Evolutionary conservation across 2,888 invertebrate genomes (phyloP).

Genomic region (Diachrysia chrysitis): DNA sequence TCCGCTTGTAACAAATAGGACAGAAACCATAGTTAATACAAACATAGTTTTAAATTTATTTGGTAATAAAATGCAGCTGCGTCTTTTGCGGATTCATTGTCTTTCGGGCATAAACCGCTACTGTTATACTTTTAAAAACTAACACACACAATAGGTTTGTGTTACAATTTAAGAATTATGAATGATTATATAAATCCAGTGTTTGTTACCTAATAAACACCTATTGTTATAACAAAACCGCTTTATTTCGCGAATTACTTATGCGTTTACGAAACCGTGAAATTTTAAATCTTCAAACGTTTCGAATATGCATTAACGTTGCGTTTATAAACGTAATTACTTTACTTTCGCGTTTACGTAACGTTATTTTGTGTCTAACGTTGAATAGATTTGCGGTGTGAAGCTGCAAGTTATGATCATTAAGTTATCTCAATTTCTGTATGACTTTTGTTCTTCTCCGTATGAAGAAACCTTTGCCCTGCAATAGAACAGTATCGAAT

Average conservation of each 20-base stretch:
- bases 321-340: slow-evolving; percentile 45
- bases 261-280: slow-evolving; percentile 50
- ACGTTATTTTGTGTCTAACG: slow-evolving; percentile 21
- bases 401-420: background rate
- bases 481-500: background rate
- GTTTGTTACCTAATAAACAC: slow-evolving; percentile 45
- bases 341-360: slow-evolving; percentile 53
- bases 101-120: background rate
- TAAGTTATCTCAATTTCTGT: background rate
- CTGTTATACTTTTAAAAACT: background rate
- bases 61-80: no score
- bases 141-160: slow-evolving; percentile 3
- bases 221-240: slow-evolving; percentile 44
- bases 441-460: background rate
- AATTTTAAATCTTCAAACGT: slow-evolving; percentile 50
- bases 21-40: no score
- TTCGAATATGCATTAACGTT: slow-evolving; percentile 29
- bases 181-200: slow-evolving; percentile 35
- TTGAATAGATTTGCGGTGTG: background rate
- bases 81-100: no score
- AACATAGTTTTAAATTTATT: no score
- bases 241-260: slow-evolving; percentile 38
- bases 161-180: slow-evolving; percentile 27
- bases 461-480: background rate
- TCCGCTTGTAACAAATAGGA: no score